Conservation (phyloP, 2,797 vertebrate species). For the Myotis pilosus region DNA sequence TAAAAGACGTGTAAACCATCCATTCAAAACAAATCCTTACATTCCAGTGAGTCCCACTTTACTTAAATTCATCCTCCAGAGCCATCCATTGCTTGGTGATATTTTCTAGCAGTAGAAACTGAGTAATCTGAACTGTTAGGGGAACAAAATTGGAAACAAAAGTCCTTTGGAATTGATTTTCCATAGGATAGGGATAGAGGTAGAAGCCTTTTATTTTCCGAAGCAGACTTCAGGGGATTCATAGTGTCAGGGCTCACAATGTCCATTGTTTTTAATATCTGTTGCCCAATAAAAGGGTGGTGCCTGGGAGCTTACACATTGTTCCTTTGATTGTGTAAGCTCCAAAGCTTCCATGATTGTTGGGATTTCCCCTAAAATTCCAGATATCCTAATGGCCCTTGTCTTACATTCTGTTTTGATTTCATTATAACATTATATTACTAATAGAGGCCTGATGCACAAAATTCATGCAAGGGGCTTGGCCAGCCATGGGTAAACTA, state of each 20-base stretch:
- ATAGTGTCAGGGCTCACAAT: fast-evolving
- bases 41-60: neutral
- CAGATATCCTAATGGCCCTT: neutral
- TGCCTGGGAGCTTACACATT: neutral
- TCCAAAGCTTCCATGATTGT: neutral
- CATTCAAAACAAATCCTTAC: neutral
- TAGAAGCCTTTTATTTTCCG: neutral
- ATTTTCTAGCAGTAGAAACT: neutral
- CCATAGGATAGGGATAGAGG: neutral
- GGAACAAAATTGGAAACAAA: neutral
- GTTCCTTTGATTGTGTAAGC: neutral
- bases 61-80: neutral
- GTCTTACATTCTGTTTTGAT: neutral
- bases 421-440: neutral
- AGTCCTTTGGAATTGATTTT: neutral
- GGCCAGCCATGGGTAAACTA: no score
- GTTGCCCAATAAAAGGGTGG: neutral
- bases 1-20: neutral
- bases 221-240: no score
- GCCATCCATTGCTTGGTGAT: neutral
- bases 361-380: neutral
- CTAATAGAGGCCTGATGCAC: neutral
- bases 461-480: no score
- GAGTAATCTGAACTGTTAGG: neutral
- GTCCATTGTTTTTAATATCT: neutral